Base-by-base conservation (phyloP, 2,888 invertebrate species). In the Aquatica leii region DNA sequence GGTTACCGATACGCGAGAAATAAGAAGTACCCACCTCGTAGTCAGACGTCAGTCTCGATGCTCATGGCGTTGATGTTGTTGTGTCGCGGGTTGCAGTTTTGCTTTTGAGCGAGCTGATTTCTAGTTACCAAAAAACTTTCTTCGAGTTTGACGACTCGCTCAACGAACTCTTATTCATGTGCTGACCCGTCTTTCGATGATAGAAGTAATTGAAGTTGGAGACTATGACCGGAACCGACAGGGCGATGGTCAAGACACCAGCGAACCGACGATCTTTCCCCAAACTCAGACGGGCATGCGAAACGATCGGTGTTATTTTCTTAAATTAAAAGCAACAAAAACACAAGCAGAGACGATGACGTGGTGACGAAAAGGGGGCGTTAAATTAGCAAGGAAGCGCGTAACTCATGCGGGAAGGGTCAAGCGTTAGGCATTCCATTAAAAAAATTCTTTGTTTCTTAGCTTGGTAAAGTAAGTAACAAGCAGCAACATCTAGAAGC, bases 141-240 rank as follows among this genome's bases (percentile, higher is more conserved):
- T 78, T 95, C 95, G 81, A 95, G 86, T 83, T 96, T 74, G 93
- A 92, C 65, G 92, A 91, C 83, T 94, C 94, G 82, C 93, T 90
- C 77, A 94, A 87, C 72, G 95, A 93, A 83, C 87, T 88, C 86
- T 93, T 94, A 87, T 94, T 94, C 86, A 90, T 88, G 81, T 93
- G 91, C 84, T 94, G 92, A 83, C 94, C 98, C 78, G 97, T 97
- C 88, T 98, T 98, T 78, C 98, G 93, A 84, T 98, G 98, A 87
- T 98, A 98, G 90, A 98, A 98, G 88, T 98, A 98, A 87, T 98
- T 98, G 91, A 98, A 98, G 87, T 98, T 98, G 84, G 97, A 98
- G 82, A 98, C 98, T 87, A 98, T 98, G 86, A 98, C 98, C 77
- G 98, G 98, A 80, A 98, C 98, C 73, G 98, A 98, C 79, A 98